A percentile compares a stretch with the other conserved stretches of the same genome.
Conservation (phyloP, 2,113 vertebrate genomes). For the Phylloscopus trochilus region DNA sequence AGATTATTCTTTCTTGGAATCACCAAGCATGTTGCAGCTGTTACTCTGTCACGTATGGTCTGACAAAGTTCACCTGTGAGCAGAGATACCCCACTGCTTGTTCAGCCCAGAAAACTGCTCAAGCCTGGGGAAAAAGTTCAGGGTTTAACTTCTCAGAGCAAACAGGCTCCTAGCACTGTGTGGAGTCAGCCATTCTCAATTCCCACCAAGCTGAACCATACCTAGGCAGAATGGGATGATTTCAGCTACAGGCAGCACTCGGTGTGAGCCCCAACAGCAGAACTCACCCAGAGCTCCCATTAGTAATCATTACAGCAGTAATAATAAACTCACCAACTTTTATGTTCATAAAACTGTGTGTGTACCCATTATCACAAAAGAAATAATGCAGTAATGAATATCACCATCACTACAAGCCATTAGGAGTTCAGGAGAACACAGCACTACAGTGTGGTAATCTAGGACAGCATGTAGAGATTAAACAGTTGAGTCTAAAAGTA, state of each 20-base stretch:
- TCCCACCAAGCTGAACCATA: neutral
- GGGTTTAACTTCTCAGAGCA: neutral
- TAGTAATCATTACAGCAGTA: neutral
- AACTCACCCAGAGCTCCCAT: neutral
- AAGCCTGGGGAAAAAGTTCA: neutral
- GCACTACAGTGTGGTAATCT: neutral
- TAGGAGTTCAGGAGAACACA: neutral
- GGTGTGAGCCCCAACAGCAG: neutral
- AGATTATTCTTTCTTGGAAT: neutral
- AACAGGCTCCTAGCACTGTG: neutral
- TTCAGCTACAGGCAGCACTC: neutral
- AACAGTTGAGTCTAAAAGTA: neutral
- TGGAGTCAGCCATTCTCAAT: neutral
- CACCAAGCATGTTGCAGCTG: neutral
- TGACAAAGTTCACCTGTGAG: neutral
- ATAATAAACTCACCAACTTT: neutral
- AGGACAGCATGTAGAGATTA: neutral
- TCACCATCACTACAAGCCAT: neutral
- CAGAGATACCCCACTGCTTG: neutral
- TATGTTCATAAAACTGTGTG: neutral
- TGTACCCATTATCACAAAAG: neutral
- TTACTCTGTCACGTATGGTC: neutral
- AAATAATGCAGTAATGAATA: neutral
- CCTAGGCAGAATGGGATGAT: neutral
- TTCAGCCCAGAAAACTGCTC: neutral